Base-by-base conservation (phyloP, 1,140 invertebrate species). In the Heliconius congener region DNA sequence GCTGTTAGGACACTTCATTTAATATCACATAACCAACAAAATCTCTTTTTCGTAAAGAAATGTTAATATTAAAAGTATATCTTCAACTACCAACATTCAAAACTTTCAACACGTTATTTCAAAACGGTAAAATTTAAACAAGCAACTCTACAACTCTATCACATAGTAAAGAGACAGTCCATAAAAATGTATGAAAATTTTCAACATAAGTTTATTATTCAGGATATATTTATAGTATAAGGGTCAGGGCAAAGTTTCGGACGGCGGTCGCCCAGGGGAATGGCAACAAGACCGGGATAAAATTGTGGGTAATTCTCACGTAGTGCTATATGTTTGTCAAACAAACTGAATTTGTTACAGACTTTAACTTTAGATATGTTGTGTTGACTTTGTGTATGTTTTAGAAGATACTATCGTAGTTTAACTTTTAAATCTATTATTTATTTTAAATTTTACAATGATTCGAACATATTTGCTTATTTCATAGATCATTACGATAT, bases 301-400 rank as follows among this genome's bases (percentile, higher is more conserved):
- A 93, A 91, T 87, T 91, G 85, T 83, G 85, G 84, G 91, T 92
- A 93, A 94, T 94, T 94, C 87, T 85, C 92, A 94, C 91, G 87
- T 92, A 90, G 86, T 74, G 42, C 50, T 46, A 70, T 81, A 74
- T 81, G 71, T 77, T 80, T 73, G 52, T 76, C 79, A 75, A 74
- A 81, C 60, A 80, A 76, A 77, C 71, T 73, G 79, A 76, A 60
- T 80, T 80, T 73, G 57, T 77, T 76, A 23, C 57, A 74, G 55
- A 74, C 13, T 71, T 76, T 60, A 71, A 23, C 8, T 71, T 37
- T 37, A 71, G 16, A 71, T 71, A 71, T 34, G 37, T 71, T 71
- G 71, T 66, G 27, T 66, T 66, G 60, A 66, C 60, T 66, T 66
- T 8, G 23, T 66, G 13, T 66, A 27, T 66, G 57, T 9, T 66